Evolutionary conservation across 2,888 invertebrate genomes (phyloP), one percentile per base, ranked within the genome.

Genomic region (Panzeria rudis): DNA sequence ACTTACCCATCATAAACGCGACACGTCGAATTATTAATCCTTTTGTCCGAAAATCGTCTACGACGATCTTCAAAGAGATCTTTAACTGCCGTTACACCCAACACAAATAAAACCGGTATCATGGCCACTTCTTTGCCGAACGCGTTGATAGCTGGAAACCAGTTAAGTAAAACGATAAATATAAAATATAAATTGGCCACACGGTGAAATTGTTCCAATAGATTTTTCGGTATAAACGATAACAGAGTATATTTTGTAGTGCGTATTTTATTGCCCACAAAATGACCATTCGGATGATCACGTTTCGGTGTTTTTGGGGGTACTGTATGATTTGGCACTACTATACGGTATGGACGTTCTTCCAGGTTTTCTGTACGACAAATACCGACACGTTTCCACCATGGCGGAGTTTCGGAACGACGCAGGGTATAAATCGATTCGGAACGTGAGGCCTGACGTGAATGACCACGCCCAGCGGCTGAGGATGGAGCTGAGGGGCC

Each of bases 141-240:
- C 4, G 98, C 98, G 93, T 97, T 97, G 86, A 98, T 97, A 44
- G 96, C 95, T 3, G 98, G 98, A 91, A 98, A 96, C 98, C 98
- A 98, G 93, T 99, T 99, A 87, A 99, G 94, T 89, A 98, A 93
- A 89, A 98, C 98, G 92, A 99, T 98, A 92, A 98, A 97, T 91
- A 99, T 96, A 93, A 99, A 99, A 94, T 99, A 99, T 90, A 99
- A 94, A 94, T 99, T 99, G 86, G 99, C 99, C 91, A 98, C 97
- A 86, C 99, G 95, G 93, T 98, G 98, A 93, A 99, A 98, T 93
- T 99, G 99, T 93, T 99, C 98, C 93, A 98, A 95, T 85, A 99
- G 94, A 93, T 99, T 99, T 93, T 98, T 97, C 80, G 99, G 98
- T 91, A 99, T 93, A 93, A 99, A 99, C 88, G 97, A 98, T 87